Conservation (phyloP, 2,888 invertebrate species). For the Caenorhabditis drosophilae region DNA sequence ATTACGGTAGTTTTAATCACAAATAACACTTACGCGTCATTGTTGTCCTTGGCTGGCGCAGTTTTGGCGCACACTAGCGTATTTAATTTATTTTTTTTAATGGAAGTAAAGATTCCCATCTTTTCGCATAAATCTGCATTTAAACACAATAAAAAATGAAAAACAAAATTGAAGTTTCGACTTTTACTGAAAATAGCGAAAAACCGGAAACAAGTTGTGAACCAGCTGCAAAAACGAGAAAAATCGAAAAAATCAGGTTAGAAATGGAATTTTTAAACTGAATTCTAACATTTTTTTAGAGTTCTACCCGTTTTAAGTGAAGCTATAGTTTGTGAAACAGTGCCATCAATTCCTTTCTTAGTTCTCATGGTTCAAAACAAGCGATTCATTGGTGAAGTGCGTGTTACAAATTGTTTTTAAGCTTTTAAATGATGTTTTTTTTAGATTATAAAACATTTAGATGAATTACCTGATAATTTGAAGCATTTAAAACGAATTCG, state of each 20-base stretch:
- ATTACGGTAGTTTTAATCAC: no score
- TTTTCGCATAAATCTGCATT: no score
- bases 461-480: constrained; percentile 20
- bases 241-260: constrained; percentile 5
- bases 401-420: background rate
- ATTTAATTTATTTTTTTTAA: no score
- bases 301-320: constrained; percentile 8
- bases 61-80: no score
- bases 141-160: no score
- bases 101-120: no score
- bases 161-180: no score
- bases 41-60: no score
- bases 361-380: constrained; percentile 15
- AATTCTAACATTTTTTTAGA: constrained; percentile 10
- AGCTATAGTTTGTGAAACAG: no score
- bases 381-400: constrained; percentile 22
- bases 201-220: no score
- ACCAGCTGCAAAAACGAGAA: constrained; percentile 18
- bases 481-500: constrained; percentile 32
- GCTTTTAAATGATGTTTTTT: background rate
- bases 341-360: constrained; percentile 12
- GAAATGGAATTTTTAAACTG: constrained; percentile 6
- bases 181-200: no score
- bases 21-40: no score
- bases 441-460: constrained; percentile 17